A percentile compares a stretch with the other conserved stretches of the same genome.
Evolutionary conservation across 2,113 vertebrate genomes (phyloP).

Genomic region (Microcebus ravelobensis): DNA sequence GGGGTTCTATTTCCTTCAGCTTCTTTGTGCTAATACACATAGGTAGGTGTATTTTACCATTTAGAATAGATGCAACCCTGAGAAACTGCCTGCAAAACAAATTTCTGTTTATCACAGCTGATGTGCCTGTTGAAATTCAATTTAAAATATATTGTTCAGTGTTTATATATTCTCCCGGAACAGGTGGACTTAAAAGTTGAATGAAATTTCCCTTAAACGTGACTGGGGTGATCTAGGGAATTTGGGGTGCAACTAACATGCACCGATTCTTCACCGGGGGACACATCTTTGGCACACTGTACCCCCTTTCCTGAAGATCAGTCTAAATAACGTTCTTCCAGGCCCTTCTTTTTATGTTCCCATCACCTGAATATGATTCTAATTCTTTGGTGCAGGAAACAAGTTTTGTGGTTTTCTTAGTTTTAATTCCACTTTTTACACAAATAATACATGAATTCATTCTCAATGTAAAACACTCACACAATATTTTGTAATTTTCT

Average conservation of each 20-base stretch:
- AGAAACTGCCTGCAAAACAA: slow-evolving; percentile 17
- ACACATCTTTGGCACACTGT: not conserved
- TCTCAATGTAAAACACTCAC: not conserved
- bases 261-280: not conserved
- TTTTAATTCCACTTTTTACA: not conserved
- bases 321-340: not conserved
- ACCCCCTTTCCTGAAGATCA: not conserved
- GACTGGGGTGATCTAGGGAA: not conserved
- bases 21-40: not conserved
- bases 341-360: not conserved
- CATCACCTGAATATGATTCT: not conserved
- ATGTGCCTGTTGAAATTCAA: not conserved
- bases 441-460: not conserved
- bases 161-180: not conserved
- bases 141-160: not conserved
- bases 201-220: not conserved
- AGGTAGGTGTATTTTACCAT: not conserved
- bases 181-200: not conserved
- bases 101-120: not conserved
- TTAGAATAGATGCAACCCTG: not conserved
- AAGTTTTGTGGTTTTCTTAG: not conserved
- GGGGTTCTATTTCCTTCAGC: not conserved
- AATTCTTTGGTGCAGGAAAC: not conserved
- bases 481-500: not conserved
- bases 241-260: not conserved